These are phyloP conservation scores for Escarpia spicata DNA, from an alignment of 2,888 invertebrate species.

Conservation along the genomic window DNA sequence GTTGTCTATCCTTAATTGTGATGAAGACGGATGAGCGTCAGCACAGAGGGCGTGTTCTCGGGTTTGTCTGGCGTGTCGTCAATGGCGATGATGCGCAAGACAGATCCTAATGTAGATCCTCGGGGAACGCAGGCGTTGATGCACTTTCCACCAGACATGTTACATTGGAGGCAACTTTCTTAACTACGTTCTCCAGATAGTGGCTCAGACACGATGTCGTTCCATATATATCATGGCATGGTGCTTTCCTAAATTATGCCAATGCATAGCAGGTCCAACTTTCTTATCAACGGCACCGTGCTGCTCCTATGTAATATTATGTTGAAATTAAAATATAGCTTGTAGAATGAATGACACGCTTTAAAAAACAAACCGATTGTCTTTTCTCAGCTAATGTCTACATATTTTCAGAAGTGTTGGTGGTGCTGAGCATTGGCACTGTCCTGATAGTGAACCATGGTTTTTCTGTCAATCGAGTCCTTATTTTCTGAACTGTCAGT, in stretches of 20 bases:
- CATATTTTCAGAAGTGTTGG: not conserved
- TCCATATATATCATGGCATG: not conserved
- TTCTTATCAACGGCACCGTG: not conserved
- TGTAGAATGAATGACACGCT: too few relatives aligned
- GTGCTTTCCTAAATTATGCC: not conserved
- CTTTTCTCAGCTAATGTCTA: not conserved
- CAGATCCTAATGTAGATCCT: not conserved
- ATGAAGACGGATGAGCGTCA: too few relatives aligned
- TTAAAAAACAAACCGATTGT: too few relatives aligned
- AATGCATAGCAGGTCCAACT: not conserved
- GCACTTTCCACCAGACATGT: not conserved
- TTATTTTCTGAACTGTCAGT: not conserved
- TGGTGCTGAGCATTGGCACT: not conserved
- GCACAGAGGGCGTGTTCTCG: too few relatives aligned
- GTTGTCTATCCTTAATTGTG: too few relatives aligned
- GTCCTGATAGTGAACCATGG: not conserved
- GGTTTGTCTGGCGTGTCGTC: too few relatives aligned
- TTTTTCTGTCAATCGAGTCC: not conserved
- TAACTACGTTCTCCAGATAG: not conserved
- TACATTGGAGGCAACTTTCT: not conserved
- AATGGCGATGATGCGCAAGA: too few relatives aligned
- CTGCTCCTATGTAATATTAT: too few relatives aligned
- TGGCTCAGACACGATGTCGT: not conserved
- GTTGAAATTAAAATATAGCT: too few relatives aligned
- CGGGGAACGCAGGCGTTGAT: not conserved